Percentiles rank a stretch among this genome's conserved stretches.
Conservation (phyloP, 2,888 invertebrate genomes). For the Scaptomyza parva region DNA sequence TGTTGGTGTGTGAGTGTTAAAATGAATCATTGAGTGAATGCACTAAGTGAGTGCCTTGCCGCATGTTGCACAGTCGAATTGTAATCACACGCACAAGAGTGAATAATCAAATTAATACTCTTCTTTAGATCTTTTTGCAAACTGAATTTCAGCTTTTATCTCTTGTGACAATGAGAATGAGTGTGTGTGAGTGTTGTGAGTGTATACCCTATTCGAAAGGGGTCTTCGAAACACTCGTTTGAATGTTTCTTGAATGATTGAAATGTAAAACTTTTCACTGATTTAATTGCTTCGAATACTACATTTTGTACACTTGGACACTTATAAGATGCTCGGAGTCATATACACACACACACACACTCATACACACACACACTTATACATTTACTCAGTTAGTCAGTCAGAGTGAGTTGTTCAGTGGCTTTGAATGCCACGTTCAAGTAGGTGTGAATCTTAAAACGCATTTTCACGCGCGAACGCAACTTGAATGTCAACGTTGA, state of each 20-base stretch:
- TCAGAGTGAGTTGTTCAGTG: slow-evolving; percentile 25
- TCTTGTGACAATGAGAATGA: no score
- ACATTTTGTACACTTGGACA: slow-evolving; percentile 24
- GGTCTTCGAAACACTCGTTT: not conserved
- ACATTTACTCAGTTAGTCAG: no score
- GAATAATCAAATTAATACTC: not conserved
- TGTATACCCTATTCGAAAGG: not conserved
- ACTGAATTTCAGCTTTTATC: not conserved
- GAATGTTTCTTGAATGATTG: not conserved
- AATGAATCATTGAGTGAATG: slow-evolving; percentile 34
- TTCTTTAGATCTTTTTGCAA: not conserved
- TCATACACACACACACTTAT: slow-evolving; percentile 16
- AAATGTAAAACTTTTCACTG: no score
- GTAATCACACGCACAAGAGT: not conserved
- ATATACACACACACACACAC: slow-evolving; percentile 2
- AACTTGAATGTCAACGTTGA: slow-evolving; percentile 69
- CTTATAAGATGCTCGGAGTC: slow-evolving; percentile 4
- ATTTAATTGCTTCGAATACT: slow-evolving; percentile 16
- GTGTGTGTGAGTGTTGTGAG: no score
- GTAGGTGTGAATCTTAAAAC: slow-evolving; percentile 78
- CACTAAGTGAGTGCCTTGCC: slow-evolving; percentile 11
- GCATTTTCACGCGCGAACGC: slow-evolving; percentile 77
- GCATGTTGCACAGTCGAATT: slow-evolving; percentile 4
- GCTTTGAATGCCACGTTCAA: slow-evolving; percentile 44
- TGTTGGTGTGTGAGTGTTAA: no score